phyloP scores from a whole-genome alignment of 53 echinoderm and acorn worm species.

The Zoroaster sp. region DNA sequence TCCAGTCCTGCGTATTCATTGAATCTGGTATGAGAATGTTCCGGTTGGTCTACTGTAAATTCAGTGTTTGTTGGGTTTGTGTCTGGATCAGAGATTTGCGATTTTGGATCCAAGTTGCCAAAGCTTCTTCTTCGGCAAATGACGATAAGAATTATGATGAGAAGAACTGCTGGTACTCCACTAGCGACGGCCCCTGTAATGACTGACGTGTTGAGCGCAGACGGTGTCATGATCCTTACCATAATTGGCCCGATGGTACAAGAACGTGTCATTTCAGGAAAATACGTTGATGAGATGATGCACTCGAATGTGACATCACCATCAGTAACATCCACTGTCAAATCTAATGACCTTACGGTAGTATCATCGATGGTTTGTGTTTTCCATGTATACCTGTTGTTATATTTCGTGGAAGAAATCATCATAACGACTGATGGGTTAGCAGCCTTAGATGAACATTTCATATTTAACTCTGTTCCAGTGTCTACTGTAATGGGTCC shows the following conservation, averaged over 20 bases:
- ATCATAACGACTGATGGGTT: slow-evolving; percentile 14
- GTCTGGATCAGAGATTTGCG: too few relatives aligned
- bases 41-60: too few relatives aligned
- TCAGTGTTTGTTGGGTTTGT: too few relatives aligned
- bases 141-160: background rate
- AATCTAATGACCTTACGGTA: background rate
- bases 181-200: background rate
- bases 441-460: slow-evolving; percentile 21
- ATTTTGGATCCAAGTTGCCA: too few relatives aligned
- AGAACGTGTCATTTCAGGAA: background rate
- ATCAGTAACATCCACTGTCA: slow-evolving; percentile 4
- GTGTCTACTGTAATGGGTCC: slow-evolving; percentile 12
- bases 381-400: background rate
- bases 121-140: background rate
- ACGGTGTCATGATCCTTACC: background rate
- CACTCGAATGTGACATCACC: background rate
- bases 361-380: background rate
- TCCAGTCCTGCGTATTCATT: too few relatives aligned
- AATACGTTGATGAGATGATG: background rate
- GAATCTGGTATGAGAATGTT: too few relatives aligned
- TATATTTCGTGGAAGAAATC: background rate
- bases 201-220: background rate
- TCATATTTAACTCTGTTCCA: slow-evolving; percentile 10
- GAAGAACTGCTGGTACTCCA: background rate
- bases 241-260: background rate